Percentiles rank a stretch among this genome's conserved stretches.
These are phyloP conservation scores for Vespertilio murinus DNA, from an alignment of 2,797 vertebrate species.

Conservation along the genomic window DNA sequence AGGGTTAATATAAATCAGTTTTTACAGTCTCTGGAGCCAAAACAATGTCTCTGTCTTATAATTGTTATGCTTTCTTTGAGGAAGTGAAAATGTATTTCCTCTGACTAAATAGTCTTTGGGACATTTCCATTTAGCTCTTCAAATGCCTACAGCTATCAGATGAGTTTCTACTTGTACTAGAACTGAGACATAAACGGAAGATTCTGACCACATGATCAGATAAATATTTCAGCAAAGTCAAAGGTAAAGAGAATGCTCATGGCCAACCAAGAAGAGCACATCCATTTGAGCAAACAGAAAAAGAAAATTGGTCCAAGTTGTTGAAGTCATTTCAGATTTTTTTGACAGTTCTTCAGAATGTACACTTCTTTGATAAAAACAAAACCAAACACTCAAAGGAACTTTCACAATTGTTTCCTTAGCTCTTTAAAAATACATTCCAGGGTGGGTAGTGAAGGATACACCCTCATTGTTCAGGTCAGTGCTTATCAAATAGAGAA, in stretches of 20 bases:
- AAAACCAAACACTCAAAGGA: constrained; percentile 22
- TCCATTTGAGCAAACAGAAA: not conserved
- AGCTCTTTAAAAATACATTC: not conserved
- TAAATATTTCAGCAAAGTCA: constrained; percentile 7
- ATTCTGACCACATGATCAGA: not conserved
- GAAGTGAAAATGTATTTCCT: constrained; percentile 14
- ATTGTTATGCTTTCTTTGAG: not conserved
- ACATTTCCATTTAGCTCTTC: not conserved
- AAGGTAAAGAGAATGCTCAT: not conserved
- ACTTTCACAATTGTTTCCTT: constrained; percentile 30
- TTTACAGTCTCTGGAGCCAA: not conserved
- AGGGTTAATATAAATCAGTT: not conserved
- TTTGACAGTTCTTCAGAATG: not conserved
- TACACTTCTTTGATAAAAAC: not conserved
- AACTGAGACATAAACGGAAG: not conserved
- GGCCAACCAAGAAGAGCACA: not conserved
- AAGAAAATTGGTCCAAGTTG: not conserved
- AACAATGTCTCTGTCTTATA: not conserved
- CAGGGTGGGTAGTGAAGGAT: not conserved
- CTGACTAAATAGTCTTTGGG: not conserved
- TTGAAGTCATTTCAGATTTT: constrained; percentile 43
- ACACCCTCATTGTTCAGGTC: not conserved
- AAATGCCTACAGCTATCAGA: not conserved
- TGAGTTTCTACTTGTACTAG: not conserved
- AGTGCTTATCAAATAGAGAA: constrained; percentile 19